A percentile compares a stretch with the other conserved stretches of the same genome.
phyloP scores from a whole-genome alignment of 2,888 invertebrate genomes.

The Tinea pellionella region DNA sequence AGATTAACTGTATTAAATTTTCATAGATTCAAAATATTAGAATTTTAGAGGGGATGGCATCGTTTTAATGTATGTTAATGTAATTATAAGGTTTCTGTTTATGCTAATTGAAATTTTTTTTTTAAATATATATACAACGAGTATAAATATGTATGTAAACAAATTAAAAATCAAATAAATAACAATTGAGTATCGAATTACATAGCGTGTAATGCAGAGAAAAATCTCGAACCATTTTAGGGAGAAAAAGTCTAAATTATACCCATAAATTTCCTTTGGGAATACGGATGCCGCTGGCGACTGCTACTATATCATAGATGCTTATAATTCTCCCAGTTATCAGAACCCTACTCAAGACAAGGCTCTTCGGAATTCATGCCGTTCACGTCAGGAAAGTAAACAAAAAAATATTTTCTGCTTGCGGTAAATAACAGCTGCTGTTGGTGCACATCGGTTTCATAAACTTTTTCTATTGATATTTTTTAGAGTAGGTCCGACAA shows the following conservation, averaged over 20 bases:
- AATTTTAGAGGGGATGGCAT: background rate
- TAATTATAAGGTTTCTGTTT: background rate
- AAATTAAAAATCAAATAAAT: background rate
- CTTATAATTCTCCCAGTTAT: background rate
- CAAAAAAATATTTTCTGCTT: background rate
- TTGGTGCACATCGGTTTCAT: background rate
- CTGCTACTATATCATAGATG: background rate
- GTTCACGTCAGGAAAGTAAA: background rate
- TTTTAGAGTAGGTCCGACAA: background rate
- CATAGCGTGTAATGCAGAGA: background rate
- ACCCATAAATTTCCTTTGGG: background rate
- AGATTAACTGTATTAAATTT: conserved; percentile 6
- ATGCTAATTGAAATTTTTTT: background rate
- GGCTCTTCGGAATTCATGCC: background rate
- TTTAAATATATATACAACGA: background rate
- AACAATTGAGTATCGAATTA: background rate
- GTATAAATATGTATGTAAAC: background rate
- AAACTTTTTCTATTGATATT: background rate
- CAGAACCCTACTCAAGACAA: background rate
- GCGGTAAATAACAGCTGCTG: background rate
- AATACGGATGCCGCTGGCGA: background rate
- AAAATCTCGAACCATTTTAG: background rate
- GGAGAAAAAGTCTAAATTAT: background rate
- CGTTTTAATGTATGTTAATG: background rate
- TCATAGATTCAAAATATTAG: background rate